These are phyloP conservation scores for Gasteruption jaculator DNA, from an alignment of 2,888 invertebrate species.

Conservation along the genomic window DNA sequence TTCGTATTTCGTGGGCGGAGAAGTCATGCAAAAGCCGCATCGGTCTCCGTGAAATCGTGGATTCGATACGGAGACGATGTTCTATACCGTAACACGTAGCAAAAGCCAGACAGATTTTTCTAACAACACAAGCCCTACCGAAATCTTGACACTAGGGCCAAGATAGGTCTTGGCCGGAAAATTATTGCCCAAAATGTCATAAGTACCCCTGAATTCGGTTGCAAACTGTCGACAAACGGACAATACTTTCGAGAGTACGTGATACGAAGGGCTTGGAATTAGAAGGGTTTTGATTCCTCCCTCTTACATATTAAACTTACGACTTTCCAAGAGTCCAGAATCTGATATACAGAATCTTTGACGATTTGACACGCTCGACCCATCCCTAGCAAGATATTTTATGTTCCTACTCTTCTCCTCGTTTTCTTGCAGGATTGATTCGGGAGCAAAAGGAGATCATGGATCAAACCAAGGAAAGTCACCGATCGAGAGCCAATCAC, in stretches of 20 bases:
- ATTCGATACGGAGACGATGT: slow-evolving; percentile 46
- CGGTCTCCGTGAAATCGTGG: slow-evolving; percentile 49
- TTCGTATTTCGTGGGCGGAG: slow-evolving; percentile 48
- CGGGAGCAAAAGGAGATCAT: too few species aligned
- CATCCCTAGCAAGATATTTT: slow-evolving; percentile 4
- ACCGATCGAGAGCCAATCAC: too few species aligned
- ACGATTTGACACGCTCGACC: slow-evolving; percentile 40
- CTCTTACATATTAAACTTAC: neutral
- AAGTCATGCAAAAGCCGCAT: slow-evolving; percentile 48
- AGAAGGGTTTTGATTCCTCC: too few species aligned
- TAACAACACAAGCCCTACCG: too few species aligned
- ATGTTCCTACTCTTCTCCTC: neutral
- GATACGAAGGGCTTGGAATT: too few species aligned
- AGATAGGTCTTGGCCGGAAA: too few species aligned
- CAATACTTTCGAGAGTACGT: slow-evolving; percentile 33
- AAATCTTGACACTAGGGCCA: too few species aligned
- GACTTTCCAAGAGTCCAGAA: slow-evolving; percentile 5
- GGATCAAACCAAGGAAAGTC: too few species aligned
- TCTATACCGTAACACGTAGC: too few species aligned
- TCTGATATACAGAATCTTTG: slow-evolving; percentile 15
- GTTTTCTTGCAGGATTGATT: slow-evolving; percentile 18
- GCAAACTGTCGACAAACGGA: slow-evolving; percentile 10
- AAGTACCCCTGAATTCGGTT: slow-evolving; percentile 3
- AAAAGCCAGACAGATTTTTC: too few species aligned
- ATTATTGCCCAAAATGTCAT: slow-evolving; percentile 36